Percentiles rank a stretch among this genome's conserved stretches.
These are phyloP conservation scores for Squalus acanthias DNA, from an alignment of 2,797 vertebrate species.

Conservation along the genomic window DNA sequence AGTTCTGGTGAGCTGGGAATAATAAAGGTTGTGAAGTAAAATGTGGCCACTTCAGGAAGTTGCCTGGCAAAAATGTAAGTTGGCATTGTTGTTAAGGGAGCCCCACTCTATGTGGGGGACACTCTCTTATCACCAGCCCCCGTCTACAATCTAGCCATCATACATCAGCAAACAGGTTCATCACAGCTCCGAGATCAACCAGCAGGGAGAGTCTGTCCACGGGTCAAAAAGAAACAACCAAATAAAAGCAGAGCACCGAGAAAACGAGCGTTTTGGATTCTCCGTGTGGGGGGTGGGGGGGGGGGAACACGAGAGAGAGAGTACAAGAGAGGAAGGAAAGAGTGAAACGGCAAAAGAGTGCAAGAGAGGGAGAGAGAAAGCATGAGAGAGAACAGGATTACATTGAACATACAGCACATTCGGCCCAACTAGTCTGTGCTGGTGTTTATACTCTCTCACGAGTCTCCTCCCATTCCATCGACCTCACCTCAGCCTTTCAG, in stretches of 20 bases:
- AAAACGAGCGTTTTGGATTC: not conserved
- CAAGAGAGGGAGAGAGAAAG: not conserved
- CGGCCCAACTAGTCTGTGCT: no score
- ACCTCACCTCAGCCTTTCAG: no score
- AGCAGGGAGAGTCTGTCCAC: not conserved
- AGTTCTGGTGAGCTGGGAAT: not conserved
- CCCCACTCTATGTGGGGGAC: not conserved
- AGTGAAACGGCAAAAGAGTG: not conserved
- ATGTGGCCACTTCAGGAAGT: not conserved
- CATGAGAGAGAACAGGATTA: not conserved
- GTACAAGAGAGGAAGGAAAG: not conserved
- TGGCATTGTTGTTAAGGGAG: not conserved
- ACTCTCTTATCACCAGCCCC: not conserved
- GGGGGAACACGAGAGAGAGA: not conserved
- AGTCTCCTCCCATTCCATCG: no score
- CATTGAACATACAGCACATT: not conserved
- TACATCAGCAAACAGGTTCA: not conserved
- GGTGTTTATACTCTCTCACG: not conserved
- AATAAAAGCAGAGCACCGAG: not conserved
- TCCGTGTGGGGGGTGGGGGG: not conserved
- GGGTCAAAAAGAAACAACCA: not conserved
- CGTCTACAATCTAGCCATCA: not conserved
- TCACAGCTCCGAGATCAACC: not conserved
- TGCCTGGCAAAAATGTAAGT: not conserved
- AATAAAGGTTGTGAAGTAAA: not conserved